Conservation (phyloP, 2,888 invertebrate species). For the Chromoteleia sp. region DNA sequence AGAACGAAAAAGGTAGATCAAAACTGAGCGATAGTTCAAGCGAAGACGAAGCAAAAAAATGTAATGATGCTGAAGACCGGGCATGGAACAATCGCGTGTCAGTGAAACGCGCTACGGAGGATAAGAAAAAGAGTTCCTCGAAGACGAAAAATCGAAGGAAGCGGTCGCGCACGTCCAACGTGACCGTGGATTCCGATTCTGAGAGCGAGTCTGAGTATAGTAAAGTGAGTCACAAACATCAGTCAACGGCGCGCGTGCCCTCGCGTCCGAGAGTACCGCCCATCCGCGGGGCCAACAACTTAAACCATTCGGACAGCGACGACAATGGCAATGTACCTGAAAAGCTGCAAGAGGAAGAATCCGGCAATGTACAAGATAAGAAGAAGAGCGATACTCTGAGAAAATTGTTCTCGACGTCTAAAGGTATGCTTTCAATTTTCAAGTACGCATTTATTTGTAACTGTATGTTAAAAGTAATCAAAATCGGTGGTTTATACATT, state of each 20-base stretch:
- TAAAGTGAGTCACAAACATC: slow-evolving; percentile 74
- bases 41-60: slow-evolving; percentile 75
- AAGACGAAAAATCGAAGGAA: slow-evolving; percentile 83
- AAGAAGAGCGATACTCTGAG: slow-evolving; percentile 89
- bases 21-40: slow-evolving; percentile 76
- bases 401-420: slow-evolving; percentile 87
- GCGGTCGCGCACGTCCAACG: slow-evolving; percentile 78
- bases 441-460: too few species aligned
- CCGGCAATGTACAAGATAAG: slow-evolving; percentile 88
- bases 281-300: slow-evolving; percentile 81
- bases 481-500: too few species aligned
- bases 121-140: slow-evolving; percentile 80
- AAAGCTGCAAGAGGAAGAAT: slow-evolving; percentile 84
- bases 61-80: slow-evolving; percentile 76
- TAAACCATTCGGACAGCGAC: slow-evolving; percentile 83
- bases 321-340: slow-evolving; percentile 82
- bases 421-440: slow-evolving; percentile 63
- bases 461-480: too few species aligned
- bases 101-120: slow-evolving; percentile 79
- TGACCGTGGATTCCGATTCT: slow-evolving; percentile 78
- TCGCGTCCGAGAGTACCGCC: slow-evolving; percentile 75
- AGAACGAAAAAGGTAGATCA: slow-evolving; percentile 49
- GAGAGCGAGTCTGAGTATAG: slow-evolving; percentile 81
- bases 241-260: slow-evolving; percentile 58
- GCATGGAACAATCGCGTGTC: slow-evolving; percentile 75